phyloP scores from a whole-genome alignment of 1,140 invertebrate species.

The Venustaconcha ellipsiformis region DNA sequence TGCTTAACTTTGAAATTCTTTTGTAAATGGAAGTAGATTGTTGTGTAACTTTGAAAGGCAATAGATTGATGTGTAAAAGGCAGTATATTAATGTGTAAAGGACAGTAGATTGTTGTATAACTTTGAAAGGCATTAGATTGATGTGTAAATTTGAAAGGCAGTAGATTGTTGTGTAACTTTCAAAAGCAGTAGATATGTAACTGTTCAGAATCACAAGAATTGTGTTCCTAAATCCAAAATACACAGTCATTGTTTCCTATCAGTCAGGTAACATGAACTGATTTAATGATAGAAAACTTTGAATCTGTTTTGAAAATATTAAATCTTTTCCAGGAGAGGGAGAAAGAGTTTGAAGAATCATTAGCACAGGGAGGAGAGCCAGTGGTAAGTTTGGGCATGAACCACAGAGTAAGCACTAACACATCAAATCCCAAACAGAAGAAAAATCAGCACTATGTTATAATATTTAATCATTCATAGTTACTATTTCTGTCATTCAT shows the following conservation, averaged over 20 bases:
- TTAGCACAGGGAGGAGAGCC: constrained; percentile 79
- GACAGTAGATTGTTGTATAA: no score
- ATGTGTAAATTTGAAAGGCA: no score
- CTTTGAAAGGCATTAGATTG: no score
- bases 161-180: no score
- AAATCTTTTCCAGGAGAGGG: constrained; percentile 58
- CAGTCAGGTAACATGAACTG: neutral
- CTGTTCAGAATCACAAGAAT: no score
- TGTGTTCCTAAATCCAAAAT: no score
- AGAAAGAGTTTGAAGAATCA: constrained; percentile 62
- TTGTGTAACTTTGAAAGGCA: no score
- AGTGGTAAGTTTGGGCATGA: constrained; percentile 72
- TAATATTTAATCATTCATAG: neutral
- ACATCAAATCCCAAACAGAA: neutral
- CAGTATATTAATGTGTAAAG: no score
- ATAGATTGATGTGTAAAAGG: no score
- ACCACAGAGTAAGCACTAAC: constrained; percentile 40
- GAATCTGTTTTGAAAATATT: neutral
- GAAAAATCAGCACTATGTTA: neutral
- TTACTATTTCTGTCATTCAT: neutral
- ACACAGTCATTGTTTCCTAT: neutral
- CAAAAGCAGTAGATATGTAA: no score
- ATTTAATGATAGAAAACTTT: neutral
- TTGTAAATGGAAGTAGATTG: no score
- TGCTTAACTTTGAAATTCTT: no score